A percentile compares a stretch with the other conserved stretches of the same genome.
Evolutionary conservation across 2,888 invertebrate species (phyloP).

Genomic region (Leptopilina syphax): DNA sequence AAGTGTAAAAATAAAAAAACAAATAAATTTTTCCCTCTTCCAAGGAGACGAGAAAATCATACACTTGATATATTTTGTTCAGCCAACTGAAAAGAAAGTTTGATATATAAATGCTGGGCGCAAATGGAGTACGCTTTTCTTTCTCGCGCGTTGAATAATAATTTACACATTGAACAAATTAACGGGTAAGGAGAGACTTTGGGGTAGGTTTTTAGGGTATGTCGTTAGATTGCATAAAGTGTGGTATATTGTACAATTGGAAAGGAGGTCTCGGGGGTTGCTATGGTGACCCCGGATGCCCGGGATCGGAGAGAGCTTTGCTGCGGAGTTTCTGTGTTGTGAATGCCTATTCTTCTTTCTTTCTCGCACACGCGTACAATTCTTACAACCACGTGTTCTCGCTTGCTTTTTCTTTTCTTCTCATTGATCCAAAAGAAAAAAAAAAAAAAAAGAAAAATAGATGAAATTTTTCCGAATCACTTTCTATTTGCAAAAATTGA

Average conservation of each 20-base stretch:
- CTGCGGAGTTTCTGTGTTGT: constrained; percentile 44
- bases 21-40: no score
- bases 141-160: background rate
- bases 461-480: background rate
- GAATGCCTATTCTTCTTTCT: constrained; percentile 53
- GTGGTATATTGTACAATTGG: constrained; percentile 61
- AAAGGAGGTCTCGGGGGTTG: constrained; percentile 65
- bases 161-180: constrained; percentile 8
- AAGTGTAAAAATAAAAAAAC: no score
- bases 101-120: background rate
- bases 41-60: no score
- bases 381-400: background rate
- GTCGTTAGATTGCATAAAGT: constrained; percentile 48
- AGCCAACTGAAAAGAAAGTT: background rate
- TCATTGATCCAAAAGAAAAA: constrained; percentile 34
- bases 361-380: constrained; percentile 46
- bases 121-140: background rate
- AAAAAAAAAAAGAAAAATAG: background rate
- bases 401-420: constrained; percentile 29
- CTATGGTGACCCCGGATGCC: constrained; percentile 74
- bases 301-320: constrained; percentile 68
- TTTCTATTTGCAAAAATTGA: background rate
- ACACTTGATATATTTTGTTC: background rate
- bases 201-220: background rate
- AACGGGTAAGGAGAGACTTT: background rate